Base-by-base conservation (phyloP, 2,888 invertebrate species). In the Thalpophila matura region DNA sequence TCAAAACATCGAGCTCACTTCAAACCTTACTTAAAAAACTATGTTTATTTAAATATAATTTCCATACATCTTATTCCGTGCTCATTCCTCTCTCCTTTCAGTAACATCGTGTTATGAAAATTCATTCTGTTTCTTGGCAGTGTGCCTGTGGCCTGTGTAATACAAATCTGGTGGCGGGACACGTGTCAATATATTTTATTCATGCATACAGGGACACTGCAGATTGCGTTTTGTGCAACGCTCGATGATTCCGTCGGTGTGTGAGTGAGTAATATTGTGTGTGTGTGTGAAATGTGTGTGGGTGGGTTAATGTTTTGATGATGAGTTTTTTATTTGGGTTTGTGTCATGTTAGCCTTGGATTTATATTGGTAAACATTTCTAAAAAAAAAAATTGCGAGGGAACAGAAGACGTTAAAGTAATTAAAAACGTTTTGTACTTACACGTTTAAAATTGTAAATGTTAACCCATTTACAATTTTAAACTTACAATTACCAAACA, bases 181-280 rank as follows among this genome's bases (percentile, higher is more conserved):
- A 87, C 87, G 82, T 87, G 87, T 74, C 81, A 69, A 75, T 80
- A 89, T 91, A 88, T 90, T 84, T 90, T 91, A 91, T 91, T 91
- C 91, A 91, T 89, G 81, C 76, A 74, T 73, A 78, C 68, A 60
- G 64, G 76, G 80, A 78, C 72, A 77, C 72, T 84, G 86, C 82
- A 86, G 80, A 81, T 84, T 85, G 86, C 80, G 79, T 81, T 82
- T 75, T 71, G 70, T 82, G 78, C 79, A 79, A 76, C 77, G 70
- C 45, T 24, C 74, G 74, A 76, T 82, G 56, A 77, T 80, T 43
- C 26, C 60, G 29, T 79, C n/a, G n/a, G 56, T 64, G 55, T 51
- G 63, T 56, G 43, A 43, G 56, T 42, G 40, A 7, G n/a, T n/a
- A n/a, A 14, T 31, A n/a, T 3, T 60, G 20, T 46, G 14, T n/a